phyloP scores from a whole-genome alignment of 2,113 vertebrate genomes.

The Mormyrus lacerda region DNA sequence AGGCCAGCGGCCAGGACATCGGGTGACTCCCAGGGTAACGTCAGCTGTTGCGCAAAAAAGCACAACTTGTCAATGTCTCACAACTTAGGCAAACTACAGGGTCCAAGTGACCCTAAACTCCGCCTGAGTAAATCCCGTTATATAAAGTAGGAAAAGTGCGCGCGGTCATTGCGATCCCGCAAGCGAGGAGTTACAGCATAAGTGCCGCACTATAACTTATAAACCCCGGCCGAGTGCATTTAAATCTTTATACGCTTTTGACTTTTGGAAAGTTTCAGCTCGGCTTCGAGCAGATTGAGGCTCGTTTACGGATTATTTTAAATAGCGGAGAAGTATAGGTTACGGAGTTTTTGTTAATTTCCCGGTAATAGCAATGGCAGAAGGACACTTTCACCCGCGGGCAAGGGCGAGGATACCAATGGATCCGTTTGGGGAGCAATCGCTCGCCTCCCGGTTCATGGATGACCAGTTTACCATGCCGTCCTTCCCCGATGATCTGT shows the following conservation, averaged over 20 bases:
- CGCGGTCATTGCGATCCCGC: neutral
- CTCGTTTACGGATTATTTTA: neutral
- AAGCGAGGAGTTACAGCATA: neutral
- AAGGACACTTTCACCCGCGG: slow-evolving; percentile 73
- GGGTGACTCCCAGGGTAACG: neutral
- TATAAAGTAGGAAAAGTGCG: neutral
- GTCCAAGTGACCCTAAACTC: neutral
- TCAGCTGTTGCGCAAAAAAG: slow-evolving; percentile 50
- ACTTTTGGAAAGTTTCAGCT: neutral
- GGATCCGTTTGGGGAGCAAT: slow-evolving; percentile 83
- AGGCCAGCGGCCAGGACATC: slow-evolving; percentile 28
- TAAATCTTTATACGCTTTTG: neutral
- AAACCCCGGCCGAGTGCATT: neutral
- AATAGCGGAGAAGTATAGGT: neutral
- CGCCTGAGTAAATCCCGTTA: slow-evolving; percentile 3
- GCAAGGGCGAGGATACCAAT: slow-evolving; percentile 69
- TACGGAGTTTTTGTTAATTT: slow-evolving; percentile 12
- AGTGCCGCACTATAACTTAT: neutral
- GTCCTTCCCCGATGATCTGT: slow-evolving; percentile 80
- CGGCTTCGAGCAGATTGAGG: neutral
- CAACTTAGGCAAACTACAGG: neutral
- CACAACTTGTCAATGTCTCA: slow-evolving; percentile 33
- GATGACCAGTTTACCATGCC: slow-evolving; percentile 88
- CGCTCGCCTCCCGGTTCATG: slow-evolving; percentile 77
- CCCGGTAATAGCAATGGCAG: slow-evolving; percentile 67